These are phyloP conservation scores for Drosophila nikananu DNA, from an alignment of 1,140 invertebrate genomes.

Conservation along the genomic window DNA sequence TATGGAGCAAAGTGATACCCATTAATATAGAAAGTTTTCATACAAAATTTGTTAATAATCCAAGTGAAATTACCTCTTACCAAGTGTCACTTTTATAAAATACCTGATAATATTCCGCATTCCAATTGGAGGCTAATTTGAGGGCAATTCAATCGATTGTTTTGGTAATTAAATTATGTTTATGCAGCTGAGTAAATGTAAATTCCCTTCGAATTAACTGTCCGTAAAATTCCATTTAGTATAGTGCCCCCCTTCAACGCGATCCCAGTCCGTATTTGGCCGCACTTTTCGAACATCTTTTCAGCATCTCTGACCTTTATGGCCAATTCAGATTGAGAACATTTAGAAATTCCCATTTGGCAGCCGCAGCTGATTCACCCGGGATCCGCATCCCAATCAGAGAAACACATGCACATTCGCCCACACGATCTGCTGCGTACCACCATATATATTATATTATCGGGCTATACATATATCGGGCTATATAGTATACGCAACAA, in stretches of 20 bases:
- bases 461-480: conserved; percentile 1
- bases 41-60: too few relatives aligned
- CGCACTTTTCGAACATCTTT: conserved; percentile 5
- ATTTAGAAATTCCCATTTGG: conserved; percentile 44
- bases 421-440: conserved; percentile 34
- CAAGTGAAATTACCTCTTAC: too few relatives aligned
- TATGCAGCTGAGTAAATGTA: background rate
- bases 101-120: too few relatives aligned
- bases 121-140: too few relatives aligned
- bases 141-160: background rate
- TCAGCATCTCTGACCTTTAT: conserved; percentile 20
- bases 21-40: background rate
- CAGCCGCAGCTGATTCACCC: conserved; percentile 35
- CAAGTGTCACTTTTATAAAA: too few relatives aligned
- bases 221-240: conserved; percentile 7
- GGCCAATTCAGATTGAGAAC: conserved; percentile 14
- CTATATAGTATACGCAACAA: conserved; percentile 32
- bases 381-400: conserved; percentile 15
- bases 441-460: too few relatives aligned
- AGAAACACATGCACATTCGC: conserved; percentile 38
- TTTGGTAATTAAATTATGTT: background rate
- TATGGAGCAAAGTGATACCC: background rate
- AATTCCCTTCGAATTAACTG: conserved; percentile 2
- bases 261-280: conserved; percentile 1
- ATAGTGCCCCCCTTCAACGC: background rate